A percentile compares a stretch with the other conserved stretches of the same genome.
phyloP scores from a whole-genome alignment of 2,113 vertebrate species.

The Callaeas wilsoni region DNA sequence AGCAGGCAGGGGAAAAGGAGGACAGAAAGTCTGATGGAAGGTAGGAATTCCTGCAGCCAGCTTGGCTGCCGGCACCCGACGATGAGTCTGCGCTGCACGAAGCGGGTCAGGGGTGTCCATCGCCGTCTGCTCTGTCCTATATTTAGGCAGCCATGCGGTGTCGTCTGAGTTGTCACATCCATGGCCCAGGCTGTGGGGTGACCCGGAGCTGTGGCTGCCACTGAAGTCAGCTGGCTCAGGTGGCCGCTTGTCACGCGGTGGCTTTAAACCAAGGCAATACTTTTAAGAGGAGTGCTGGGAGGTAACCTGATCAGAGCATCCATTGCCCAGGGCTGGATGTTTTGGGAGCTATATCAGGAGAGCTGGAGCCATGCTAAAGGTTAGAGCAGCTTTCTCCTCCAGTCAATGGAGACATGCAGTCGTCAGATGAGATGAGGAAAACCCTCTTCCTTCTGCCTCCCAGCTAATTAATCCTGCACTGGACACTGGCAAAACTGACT shows the following conservation, averaged over 20 bases:
- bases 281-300: background rate
- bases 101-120: background rate
- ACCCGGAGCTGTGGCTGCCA: background rate
- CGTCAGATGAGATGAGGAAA: background rate
- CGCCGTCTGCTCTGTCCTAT: accelerated
- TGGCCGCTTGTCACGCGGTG: background rate
- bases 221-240: background rate
- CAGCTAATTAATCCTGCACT: background rate
- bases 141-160: background rate
- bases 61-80: background rate
- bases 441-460: background rate
- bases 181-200: background rate
- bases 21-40: background rate
- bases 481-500: background rate
- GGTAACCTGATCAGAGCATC: constrained; percentile 13
- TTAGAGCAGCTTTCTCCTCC: background rate
- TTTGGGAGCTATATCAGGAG: constrained; percentile 23
- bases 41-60: background rate
- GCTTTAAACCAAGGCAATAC: background rate
- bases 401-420: background rate
- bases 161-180: background rate
- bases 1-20: background rate
- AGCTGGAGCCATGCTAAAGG: background rate
- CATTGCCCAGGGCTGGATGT: background rate
- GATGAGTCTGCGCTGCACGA: accelerated